Evolutionary conservation across 2,888 invertebrate species (phyloP), one percentile per base, ranked within the genome.

Genomic region (Tetrapedia diversipes): DNA sequence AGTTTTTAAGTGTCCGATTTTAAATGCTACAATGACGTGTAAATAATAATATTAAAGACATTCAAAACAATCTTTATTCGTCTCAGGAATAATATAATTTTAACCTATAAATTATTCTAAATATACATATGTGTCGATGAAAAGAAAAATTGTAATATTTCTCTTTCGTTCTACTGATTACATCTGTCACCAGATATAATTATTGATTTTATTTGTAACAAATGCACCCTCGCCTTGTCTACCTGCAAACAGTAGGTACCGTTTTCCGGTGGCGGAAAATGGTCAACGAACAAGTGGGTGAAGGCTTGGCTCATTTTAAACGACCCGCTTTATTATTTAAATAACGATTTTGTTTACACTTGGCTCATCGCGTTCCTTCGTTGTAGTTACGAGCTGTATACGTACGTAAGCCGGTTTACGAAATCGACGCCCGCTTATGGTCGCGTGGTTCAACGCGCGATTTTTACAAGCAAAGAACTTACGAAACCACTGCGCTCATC

Each of bases 191-290:
- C n/a, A n/a, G n/a, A n/a, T n/a, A n/a, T n/a, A n/a, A n/a, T n/a
- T n/a, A n/a, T n/a, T 22, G 47, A 61, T 61, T 22, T 22, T 47
- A 61, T 47, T 43, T 29, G 1, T 4, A 49, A 37, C 3, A 47
- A 37, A 47, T 47, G 7, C 32, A 32, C 22, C 8, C 19, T n/a
- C 34, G 32, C 2, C 11, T 14, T 22, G 7, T n/a, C n/a, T n/a
- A n/a, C n/a, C 7, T 47, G 14, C 24, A 24, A 61, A 47, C 22
- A 11, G 27, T 47, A 47, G 16, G 27, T 47, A 47, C 16, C 14
- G n/a, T 32, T 19, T 7, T 32, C 16, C 1, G 4, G 11, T 11
- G 0, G 6, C 1, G 57, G 24, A 19, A 19, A 32, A n/a, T 32
- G 60, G 22, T 16, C 8, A 32, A 32, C n/a, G 32, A 10, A 22